phyloP scores from a whole-genome alignment of 2,888 invertebrate species.

The Macrosoma leucophasiata region DNA sequence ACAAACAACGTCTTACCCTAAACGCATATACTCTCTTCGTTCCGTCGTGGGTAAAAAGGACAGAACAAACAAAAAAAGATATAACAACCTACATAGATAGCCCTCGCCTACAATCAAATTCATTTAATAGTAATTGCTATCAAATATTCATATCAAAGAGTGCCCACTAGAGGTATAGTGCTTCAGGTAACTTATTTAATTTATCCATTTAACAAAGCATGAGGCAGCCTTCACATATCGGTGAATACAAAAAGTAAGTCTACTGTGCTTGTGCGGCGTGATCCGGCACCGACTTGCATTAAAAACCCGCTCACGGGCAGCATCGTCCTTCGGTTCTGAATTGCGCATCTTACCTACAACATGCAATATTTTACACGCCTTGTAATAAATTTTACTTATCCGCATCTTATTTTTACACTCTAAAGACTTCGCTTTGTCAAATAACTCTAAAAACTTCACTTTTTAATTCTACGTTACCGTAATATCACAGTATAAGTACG shows the following conservation, averaged over 20 bases:
- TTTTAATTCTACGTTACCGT: too few relatives aligned
- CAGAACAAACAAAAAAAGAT: too few relatives aligned
- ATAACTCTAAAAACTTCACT: too few relatives aligned
- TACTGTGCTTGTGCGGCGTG: constrained; percentile 19
- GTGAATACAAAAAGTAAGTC: constrained; percentile 24
- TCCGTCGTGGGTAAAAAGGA: too few relatives aligned
- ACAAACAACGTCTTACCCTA: too few relatives aligned
- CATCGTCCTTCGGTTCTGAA: constrained; percentile 47
- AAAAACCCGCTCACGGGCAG: constrained; percentile 55
- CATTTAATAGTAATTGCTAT: too few relatives aligned
- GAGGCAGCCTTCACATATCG: constrained; percentile 25
- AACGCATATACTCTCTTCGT: too few relatives aligned
- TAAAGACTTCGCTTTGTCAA: constrained; percentile 34
- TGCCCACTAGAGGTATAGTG: too few relatives aligned
- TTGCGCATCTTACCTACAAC: constrained; percentile 45
- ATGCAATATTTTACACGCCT: constrained; percentile 50
- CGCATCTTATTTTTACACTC: constrained; percentile 41
- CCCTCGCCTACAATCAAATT: too few relatives aligned
- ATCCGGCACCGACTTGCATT: constrained; percentile 33
- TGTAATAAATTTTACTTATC: constrained; percentile 50
- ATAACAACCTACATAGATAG: too few relatives aligned
- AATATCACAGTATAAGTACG: constrained; percentile 3
- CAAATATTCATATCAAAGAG: too few relatives aligned
- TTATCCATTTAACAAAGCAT: constrained; percentile 17
- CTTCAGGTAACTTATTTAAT: constrained; percentile 8